These are phyloP conservation scores for Urosaurus nigricauda DNA, from an alignment of 2,797 vertebrate species.

Conservation along the genomic window DNA sequence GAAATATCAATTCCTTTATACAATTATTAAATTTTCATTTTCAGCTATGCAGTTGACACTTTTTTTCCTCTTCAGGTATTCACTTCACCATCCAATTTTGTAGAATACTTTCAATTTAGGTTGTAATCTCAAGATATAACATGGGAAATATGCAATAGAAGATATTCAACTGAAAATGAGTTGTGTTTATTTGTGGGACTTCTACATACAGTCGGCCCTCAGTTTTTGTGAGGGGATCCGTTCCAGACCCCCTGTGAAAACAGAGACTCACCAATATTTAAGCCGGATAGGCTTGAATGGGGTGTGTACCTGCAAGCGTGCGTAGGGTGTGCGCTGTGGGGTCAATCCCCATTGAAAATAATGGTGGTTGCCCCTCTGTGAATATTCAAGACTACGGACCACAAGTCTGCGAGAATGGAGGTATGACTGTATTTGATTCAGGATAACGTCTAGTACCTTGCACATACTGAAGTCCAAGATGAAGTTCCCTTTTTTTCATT, in stretches of 20 bases:
- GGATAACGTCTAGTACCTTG: background rate
- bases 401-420: no score
- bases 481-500: background rate
- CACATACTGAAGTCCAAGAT: background rate
- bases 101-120: background rate
- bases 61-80: background rate
- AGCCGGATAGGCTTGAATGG: no score
- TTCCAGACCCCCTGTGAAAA: no score
- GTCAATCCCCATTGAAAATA: no score
- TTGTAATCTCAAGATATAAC: background rate
- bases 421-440: no score
- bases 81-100: background rate
- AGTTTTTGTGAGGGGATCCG: no score
- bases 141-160: background rate
- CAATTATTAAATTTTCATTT: background rate
- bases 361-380: no score
- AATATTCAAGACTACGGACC: no score
- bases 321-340: no score
- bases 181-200: background rate
- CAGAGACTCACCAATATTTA: no score
- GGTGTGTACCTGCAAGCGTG: no score
- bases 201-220: no score
- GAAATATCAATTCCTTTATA: background rate
- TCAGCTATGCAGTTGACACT: background rate
- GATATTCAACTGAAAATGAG: background rate